Percentiles rank a stretch among this genome's conserved stretches.
These are phyloP conservation scores for Rhabdomys pumilio DNA, from an alignment of 2,797 vertebrate species.

Conservation along the genomic window DNA sequence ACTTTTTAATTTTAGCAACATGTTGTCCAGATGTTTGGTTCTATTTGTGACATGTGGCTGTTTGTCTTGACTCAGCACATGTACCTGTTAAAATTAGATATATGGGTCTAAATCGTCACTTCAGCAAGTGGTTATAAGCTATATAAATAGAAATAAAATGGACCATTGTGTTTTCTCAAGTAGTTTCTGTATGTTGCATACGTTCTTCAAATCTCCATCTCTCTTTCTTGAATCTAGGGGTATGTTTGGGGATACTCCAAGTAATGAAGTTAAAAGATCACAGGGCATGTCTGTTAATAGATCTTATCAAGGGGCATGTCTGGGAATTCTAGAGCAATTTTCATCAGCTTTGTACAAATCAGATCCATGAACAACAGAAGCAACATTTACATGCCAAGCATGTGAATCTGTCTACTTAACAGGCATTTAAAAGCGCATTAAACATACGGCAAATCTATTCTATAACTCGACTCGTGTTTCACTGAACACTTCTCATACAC, in stretches of 20 bases:
- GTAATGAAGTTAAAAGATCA: slow-evolving; percentile 28
- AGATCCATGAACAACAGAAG: slow-evolving; percentile 25
- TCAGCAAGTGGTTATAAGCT: slow-evolving; percentile 55
- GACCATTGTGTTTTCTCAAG: slow-evolving; percentile 45
- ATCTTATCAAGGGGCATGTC: slow-evolving; percentile 40
- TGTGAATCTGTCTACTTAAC: slow-evolving; percentile 50
- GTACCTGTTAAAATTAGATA: slow-evolving; percentile 55
- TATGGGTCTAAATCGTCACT: slow-evolving; percentile 44
- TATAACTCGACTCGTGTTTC: slow-evolving; percentile 46
- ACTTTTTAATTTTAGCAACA: slow-evolving; percentile 50
- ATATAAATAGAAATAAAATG: slow-evolving; percentile 46
- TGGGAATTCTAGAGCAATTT: slow-evolving; percentile 21
- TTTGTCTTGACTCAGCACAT: background rate
- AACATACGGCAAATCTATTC: slow-evolving; percentile 56
- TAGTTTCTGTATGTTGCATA: slow-evolving; percentile 23
- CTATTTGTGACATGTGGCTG: background rate
- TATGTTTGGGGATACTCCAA: slow-evolving; percentile 30
- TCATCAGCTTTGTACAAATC: background rate
- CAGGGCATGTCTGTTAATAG: too few species aligned
- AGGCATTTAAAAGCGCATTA: slow-evolving; percentile 41
- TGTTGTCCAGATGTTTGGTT: slow-evolving; percentile 31
- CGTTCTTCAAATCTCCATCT: slow-evolving; percentile 39
- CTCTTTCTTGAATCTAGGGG: slow-evolving; percentile 37
- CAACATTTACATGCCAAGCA: background rate
- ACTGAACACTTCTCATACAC: background rate